These are phyloP conservation scores for Acropternis orthonyx DNA, from an alignment of 2,797 vertebrate species.

Conservation along the genomic window DNA sequence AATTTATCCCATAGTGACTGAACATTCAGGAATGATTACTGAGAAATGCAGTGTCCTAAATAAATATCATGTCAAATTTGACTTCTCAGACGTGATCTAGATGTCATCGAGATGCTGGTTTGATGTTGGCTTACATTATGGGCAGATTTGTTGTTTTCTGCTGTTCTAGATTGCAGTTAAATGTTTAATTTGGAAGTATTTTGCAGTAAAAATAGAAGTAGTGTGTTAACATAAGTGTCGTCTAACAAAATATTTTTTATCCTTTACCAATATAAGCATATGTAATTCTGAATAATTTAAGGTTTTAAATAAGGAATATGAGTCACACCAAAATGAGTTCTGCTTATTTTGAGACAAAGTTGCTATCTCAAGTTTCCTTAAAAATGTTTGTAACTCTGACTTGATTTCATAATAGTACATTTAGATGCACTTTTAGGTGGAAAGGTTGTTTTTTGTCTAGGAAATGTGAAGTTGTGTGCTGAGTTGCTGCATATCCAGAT, in stretches of 20 bases:
- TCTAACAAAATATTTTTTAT: not conserved
- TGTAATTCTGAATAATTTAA: not conserved
- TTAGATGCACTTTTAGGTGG: not conserved
- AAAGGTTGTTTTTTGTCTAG: not conserved
- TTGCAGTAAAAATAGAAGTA: not conserved
- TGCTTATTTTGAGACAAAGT: not conserved
- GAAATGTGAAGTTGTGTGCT: not conserved
- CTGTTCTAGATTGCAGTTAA: not conserved
- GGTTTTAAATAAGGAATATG: not conserved
- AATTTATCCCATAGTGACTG: not conserved
- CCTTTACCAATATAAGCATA: not conserved
- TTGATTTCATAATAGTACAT: not conserved
- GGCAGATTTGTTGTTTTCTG: not conserved
- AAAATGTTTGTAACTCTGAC: not conserved
- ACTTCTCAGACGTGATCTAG: not conserved
- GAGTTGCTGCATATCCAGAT: not conserved
- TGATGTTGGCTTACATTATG: not conserved
- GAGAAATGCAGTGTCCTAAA: not conserved
- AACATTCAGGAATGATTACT: not conserved
- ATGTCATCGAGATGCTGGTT: not conserved
- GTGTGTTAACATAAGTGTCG: not conserved
- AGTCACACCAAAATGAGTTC: not conserved
- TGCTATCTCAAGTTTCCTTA: not conserved
- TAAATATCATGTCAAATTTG: not conserved
- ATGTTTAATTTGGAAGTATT: not conserved